Conservation (phyloP, 2,888 invertebrate species). For the Pachydiplax longipennis region DNA sequence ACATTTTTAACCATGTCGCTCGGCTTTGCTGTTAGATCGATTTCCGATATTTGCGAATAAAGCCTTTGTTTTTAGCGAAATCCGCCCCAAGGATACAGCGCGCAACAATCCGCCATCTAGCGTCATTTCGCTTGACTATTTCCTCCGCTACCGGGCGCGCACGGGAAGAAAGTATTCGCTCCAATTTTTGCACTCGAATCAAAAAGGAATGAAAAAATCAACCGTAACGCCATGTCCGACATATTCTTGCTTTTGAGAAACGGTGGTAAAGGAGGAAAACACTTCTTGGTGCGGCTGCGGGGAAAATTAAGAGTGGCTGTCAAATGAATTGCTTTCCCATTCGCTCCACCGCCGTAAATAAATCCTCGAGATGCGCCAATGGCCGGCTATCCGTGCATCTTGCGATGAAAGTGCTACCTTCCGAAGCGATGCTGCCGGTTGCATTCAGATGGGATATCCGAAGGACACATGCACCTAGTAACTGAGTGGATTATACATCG, state of each 20-base stretch:
- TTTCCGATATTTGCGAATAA: no score
- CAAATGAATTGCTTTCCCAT: conserved; percentile 20
- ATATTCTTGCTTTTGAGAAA: not conserved
- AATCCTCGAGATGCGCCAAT: conserved; percentile 6
- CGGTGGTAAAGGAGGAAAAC: not conserved
- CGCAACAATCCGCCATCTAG: not conserved
- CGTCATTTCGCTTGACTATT: not conserved
- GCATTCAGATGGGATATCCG: not conserved
- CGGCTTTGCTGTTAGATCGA: no score
- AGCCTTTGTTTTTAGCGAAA: no score
- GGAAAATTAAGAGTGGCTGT: conserved; percentile 21
- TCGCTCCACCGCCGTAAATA: conserved; percentile 15
- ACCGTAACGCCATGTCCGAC: not conserved
- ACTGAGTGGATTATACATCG: not conserved
- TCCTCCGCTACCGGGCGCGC: not conserved
- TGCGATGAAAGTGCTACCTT: no score
- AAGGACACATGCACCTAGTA: not conserved
- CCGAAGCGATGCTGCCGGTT: no score
- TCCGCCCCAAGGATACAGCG: not conserved
- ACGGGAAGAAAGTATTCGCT: not conserved
- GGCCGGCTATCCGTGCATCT: not conserved
- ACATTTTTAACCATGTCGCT: no score
- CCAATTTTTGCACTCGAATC: not conserved
- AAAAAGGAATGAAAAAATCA: not conserved
- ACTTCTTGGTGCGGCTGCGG: not conserved